Evolutionary conservation across 1,140 invertebrate species (phyloP).

Genomic region (Megathymus violae): DNA sequence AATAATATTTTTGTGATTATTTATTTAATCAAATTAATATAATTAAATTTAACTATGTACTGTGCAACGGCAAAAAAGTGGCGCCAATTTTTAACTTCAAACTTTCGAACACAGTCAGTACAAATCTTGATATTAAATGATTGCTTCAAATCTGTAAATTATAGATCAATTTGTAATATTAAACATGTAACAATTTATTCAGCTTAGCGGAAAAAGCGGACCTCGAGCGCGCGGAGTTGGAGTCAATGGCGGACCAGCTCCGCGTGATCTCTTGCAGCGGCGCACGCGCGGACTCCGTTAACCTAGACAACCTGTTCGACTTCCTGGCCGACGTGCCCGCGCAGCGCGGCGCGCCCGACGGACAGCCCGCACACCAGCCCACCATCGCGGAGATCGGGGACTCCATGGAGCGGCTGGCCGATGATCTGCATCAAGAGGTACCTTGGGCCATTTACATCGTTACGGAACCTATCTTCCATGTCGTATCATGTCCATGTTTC

Average conservation of each 20-base stretch:
- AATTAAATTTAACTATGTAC: no score
- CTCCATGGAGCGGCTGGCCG: conserved; percentile 92
- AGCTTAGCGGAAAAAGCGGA: conserved; percentile 72
- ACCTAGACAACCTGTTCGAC: conserved; percentile 96
- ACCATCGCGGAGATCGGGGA: conserved; percentile 94
- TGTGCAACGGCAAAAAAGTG: no score
- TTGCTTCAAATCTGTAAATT: no score
- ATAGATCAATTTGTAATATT: no score
- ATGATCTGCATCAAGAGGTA: conserved; percentile 90
- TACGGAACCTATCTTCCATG: not conserved
- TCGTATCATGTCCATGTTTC: no score
- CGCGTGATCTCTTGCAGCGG: conserved; percentile 56
- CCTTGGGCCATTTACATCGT: not conserved
- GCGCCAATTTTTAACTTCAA: no score
- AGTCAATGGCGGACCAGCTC: conserved; percentile 73
- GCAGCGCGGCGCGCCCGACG: conserved; percentile 80
- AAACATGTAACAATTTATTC: no score
- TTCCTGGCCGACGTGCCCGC: conserved; percentile 93
- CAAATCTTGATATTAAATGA: no score
- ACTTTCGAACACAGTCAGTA: no score
- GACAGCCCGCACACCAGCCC: conserved; percentile 85
- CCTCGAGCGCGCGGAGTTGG: conserved; percentile 69
- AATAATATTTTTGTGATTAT: no score
- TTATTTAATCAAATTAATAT: no score
- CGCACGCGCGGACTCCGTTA: conserved; percentile 88